A percentile compares a stretch with the other conserved stretches of the same genome.
phyloP scores from a whole-genome alignment of 2,113 vertebrate species.

The Sitta europaea region DNA sequence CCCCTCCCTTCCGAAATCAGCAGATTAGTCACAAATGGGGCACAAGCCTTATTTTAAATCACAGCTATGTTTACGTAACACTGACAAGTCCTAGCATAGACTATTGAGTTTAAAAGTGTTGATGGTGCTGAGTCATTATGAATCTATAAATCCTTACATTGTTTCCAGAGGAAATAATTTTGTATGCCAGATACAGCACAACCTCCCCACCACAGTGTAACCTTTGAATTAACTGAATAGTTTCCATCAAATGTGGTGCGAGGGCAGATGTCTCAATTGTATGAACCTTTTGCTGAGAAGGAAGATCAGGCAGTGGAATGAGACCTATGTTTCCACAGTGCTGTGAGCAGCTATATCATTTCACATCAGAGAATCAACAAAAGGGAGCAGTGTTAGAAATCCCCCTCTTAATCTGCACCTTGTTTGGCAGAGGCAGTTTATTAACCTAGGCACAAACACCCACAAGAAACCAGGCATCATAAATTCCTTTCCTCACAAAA shows the following conservation, averaged over 20 bases:
- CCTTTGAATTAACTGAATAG: not conserved
- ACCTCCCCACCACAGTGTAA: not conserved
- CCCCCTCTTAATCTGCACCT: not conserved
- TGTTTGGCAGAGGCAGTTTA: not conserved
- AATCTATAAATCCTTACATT: not conserved
- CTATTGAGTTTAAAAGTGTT: not conserved
- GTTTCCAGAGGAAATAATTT: conserved; percentile 10
- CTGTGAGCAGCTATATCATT: not conserved
- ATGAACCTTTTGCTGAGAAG: not conserved
- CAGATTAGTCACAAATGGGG: not conserved
- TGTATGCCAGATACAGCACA: not conserved
- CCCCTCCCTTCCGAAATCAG: not conserved
- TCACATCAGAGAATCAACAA: no score
- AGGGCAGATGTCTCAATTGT: not conserved
- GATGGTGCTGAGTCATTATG: conserved; percentile 66
- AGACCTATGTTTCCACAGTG: not conserved
- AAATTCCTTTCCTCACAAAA: not conserved
- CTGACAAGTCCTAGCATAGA: not conserved
- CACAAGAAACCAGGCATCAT: not conserved
- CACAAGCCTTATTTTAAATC: not conserved
- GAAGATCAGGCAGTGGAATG: not conserved
- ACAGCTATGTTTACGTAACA: conserved; percentile 10
- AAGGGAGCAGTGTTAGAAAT: not conserved
- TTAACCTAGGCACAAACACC: not conserved
- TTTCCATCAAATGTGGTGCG: not conserved